Base-by-base conservation (phyloP, 2,888 invertebrate species). In the Schrankia costaestrigalis region DNA sequence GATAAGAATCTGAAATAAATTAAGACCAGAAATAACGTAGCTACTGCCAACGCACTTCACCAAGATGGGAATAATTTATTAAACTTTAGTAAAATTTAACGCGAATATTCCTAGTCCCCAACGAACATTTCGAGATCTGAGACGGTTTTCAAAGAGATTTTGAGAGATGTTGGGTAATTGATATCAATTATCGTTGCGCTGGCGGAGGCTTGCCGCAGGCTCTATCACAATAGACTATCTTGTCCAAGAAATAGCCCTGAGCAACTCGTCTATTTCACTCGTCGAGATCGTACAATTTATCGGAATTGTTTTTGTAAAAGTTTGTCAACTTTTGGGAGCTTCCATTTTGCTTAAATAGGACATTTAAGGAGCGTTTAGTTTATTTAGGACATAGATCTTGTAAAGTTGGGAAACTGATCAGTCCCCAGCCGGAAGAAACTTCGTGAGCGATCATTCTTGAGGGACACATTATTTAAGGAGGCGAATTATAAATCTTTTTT, bases 131-230 rank as follows among this genome's bases (percentile, higher is more conserved):
- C 46, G 42, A 60, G 56, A 63, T 66, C 49, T 62, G 55, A 65
- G 64, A 56, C 53, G 46, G 56, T 58, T 65, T n/a, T 62, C 65
- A 70, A 67, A 71, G 73, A 69, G 64, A 68, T 75, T 73, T 67
- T 63, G 63, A 58, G 67, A 71, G 66, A 73, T 70, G 63, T 59
- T 63, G 58, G 53, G 43, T 77, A 81, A 82, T 82, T 82, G 80
- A 77, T 80, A 82, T 78, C 78, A 81, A 79, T 81, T 80, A 78
- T 64, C 68, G 48, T 55, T 63, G 59, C 53, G 66, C 59, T 57
- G 54, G 67, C 63, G 65, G 69, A 60, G 63, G 60, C 46, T 56
- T 51, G 66, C 67, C 62, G 59, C 68, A 50, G 59, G 63, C 61
- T 51, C 52, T 53, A 55, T 60, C 62, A 69, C 75, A 72, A 76